Percentiles rank a stretch among this genome's conserved stretches.
Evolutionary conservation across 2,113 vertebrate genomes (phyloP).

Genomic region (Corythornis madagascariensis): DNA sequence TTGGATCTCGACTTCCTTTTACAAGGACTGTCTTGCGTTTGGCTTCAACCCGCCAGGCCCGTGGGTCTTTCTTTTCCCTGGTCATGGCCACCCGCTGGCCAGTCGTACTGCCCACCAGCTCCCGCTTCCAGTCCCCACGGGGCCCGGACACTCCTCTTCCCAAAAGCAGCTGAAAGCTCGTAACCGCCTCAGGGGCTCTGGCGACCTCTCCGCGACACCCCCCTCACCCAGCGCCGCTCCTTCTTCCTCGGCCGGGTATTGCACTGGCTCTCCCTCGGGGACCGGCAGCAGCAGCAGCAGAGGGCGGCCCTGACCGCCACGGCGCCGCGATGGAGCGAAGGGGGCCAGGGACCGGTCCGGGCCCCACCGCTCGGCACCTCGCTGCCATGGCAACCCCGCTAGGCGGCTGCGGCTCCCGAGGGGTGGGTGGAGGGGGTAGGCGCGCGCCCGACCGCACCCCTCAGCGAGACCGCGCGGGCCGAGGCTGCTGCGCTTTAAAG

Average conservation of each 20-base stretch:
- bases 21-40: neutral
- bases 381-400: neutral
- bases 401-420: neutral
- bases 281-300: neutral
- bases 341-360: neutral
- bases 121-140: neutral
- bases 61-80: rapidly evolving
- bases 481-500: neutral
- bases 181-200: too few relatives aligned
- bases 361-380: too few relatives aligned
- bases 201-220: neutral
- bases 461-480: neutral
- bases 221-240: neutral
- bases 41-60: too few relatives aligned
- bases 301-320: too few relatives aligned
- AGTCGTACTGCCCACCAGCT: too few relatives aligned
- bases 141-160: neutral
- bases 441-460: neutral
- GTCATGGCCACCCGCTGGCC: neutral
- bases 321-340: too few relatives aligned
- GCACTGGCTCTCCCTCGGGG: too few relatives aligned
- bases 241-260: neutral
- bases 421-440: neutral
- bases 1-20: neutral
- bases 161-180: rapidly evolving